Conservation (phyloP, 2,797 vertebrate species). For the Gobio occitaniae region DNA sequence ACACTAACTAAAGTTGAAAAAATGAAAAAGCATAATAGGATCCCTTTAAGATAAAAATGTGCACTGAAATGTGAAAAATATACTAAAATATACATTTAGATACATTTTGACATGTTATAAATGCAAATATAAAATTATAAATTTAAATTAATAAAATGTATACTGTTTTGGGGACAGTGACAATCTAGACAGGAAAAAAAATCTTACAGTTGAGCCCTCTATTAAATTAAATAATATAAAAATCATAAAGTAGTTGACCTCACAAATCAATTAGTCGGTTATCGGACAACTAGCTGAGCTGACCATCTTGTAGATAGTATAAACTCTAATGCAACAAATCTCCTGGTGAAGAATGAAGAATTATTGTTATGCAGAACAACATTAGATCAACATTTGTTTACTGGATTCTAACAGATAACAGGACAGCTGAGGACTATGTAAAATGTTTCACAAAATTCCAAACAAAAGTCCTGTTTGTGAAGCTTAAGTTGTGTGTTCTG, state of each 20-base stretch:
- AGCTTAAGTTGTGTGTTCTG: neutral
- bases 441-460: slow-evolving; percentile 10
- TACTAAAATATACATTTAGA: neutral
- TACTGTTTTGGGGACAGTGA: neutral
- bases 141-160: neutral
- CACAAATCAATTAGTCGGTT: neutral
- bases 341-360: neutral
- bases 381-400: slow-evolving; percentile 3
- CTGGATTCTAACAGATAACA: neutral
- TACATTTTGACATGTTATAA: neutral
- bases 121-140: neutral
- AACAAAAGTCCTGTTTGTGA: neutral
- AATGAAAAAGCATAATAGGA: no score
- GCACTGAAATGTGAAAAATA: neutral
- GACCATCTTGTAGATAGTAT: neutral
- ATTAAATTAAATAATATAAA: neutral
- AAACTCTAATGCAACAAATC: neutral
- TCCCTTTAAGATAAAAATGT: neutral
- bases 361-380: neutral
- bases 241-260: neutral
- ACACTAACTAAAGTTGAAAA: no score
- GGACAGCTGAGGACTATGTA: neutral
- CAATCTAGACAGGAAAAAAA: neutral
- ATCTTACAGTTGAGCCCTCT: neutral
- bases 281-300: neutral